A percentile compares a stretch with the other conserved stretches of the same genome.
Conservation (phyloP, 1,140 invertebrate species). For the Penaeus vannamei region DNA sequence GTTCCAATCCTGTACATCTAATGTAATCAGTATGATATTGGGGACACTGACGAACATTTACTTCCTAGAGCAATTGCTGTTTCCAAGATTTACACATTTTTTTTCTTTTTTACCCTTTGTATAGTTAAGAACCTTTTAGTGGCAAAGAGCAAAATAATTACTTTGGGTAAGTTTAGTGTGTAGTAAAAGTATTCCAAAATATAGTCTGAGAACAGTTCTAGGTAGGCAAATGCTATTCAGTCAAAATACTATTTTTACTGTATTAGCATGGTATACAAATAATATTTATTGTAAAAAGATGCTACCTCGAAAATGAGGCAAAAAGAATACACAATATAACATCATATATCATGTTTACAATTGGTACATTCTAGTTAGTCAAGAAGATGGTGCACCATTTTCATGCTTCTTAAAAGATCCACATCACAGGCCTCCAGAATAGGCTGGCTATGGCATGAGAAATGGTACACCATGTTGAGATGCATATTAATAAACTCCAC, state of each 20-base stretch:
- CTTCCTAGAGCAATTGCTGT: too few relatives aligned
- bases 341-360: constrained; percentile 17
- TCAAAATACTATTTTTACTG: background rate
- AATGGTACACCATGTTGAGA: background rate
- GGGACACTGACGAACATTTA: too few relatives aligned
- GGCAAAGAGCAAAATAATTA: too few relatives aligned
- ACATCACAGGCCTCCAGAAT: background rate
- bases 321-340: constrained; percentile 17
- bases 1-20: too few relatives aligned
- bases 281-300: constrained; percentile 1
- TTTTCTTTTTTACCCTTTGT: too few relatives aligned
- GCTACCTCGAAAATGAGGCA: constrained; percentile 17
- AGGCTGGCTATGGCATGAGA: background rate
- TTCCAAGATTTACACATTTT: too few relatives aligned
- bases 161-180: too few relatives aligned
- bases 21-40: too few relatives aligned
- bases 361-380: background rate
- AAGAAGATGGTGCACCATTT: background rate
- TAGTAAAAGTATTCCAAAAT: background rate
- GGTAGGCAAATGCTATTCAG: too few relatives aligned
- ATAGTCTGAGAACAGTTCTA: background rate
- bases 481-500: background rate
- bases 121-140: too few relatives aligned
- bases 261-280: constrained; percentile 6
- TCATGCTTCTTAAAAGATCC: background rate